phyloP scores from a whole-genome alignment of 2,113 vertebrate genomes.

The Trematocara macrostoma region DNA sequence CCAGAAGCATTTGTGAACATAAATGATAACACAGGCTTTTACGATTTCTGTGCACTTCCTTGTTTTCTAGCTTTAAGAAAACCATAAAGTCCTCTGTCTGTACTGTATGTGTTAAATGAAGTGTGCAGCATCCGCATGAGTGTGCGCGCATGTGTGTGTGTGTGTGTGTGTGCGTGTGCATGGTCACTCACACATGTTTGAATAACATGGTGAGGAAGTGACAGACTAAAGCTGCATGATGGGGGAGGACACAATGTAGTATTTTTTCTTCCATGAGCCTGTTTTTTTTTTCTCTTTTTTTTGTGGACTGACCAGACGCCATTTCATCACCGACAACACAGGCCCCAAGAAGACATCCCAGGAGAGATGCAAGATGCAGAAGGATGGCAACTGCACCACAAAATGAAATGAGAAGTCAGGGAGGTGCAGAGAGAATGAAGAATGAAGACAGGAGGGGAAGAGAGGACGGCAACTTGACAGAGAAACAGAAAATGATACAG shows the following conservation, averaged over 20 bases:
- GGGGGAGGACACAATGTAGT: slow-evolving; percentile 27
- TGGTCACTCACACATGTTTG: slow-evolving; percentile 42
- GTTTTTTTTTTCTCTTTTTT: slow-evolving; percentile 7
- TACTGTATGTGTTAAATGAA: slow-evolving; percentile 65
- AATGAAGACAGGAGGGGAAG: slow-evolving; percentile 12
- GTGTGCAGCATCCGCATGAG: slow-evolving; percentile 44
- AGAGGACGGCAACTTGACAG: slow-evolving; percentile 20
- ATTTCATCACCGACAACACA: slow-evolving; percentile 81
- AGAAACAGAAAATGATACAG: slow-evolving; percentile 31
- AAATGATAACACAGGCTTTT: slow-evolving; percentile 69
- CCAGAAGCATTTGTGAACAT: slow-evolving; percentile 64
- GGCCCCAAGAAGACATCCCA: slow-evolving; percentile 80
- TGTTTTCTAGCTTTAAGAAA: slow-evolving; percentile 65
- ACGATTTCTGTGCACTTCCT: slow-evolving; percentile 60
- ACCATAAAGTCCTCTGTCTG: slow-evolving; percentile 63
- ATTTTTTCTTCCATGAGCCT: slow-evolving; percentile 8
- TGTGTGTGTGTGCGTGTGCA: background rate
- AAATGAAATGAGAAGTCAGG: slow-evolving; percentile 58
- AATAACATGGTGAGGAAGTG: slow-evolving; percentile 52
- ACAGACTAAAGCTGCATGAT: slow-evolving; percentile 53
- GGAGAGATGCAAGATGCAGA: slow-evolving; percentile 74
- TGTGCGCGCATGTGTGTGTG: background rate
- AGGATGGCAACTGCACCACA: slow-evolving; percentile 39
- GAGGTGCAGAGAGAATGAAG: slow-evolving; percentile 37
- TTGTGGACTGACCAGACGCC: slow-evolving; percentile 73